phyloP scores from a whole-genome alignment of 2,113 vertebrate genomes.

The Colaptes auratus region DNA sequence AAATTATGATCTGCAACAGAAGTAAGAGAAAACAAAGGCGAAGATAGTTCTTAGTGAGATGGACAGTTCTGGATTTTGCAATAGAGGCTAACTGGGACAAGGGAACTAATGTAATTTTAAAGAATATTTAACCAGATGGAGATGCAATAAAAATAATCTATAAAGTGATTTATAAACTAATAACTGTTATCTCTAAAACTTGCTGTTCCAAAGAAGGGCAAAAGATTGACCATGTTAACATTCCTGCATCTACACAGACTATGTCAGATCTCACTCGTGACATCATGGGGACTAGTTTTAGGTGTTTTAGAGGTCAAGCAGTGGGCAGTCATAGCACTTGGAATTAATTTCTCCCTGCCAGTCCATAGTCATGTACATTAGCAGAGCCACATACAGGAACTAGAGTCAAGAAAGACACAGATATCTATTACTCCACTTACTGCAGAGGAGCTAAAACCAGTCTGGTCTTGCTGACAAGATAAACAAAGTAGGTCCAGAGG shows the following conservation, averaged over 20 bases:
- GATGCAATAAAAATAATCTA: neutral
- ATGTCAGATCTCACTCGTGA: rapidly evolving
- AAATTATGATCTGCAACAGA: neutral
- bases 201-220: neutral
- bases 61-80: neutral
- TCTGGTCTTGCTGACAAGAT: neutral
- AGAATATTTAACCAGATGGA: neutral
- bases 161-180: neutral
- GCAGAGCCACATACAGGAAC: neutral
- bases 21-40: neutral
- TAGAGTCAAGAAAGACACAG: neutral
- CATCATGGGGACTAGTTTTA: neutral
- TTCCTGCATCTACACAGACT: neutral
- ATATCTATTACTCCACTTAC: neutral
- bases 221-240: neutral
- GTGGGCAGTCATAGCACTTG: neutral
- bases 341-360: neutral
- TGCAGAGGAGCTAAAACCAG: neutral
- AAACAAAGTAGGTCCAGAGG: neutral
- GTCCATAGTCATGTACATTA: rapidly evolving
- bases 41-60: neutral
- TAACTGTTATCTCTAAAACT: neutral
- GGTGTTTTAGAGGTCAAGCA: neutral
- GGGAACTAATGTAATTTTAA: neutral
- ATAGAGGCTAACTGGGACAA: neutral